These are phyloP conservation scores for Caenorhabditis sp. DNA, from an alignment of 2,888 invertebrate species.

Conservation along the genomic window DNA sequence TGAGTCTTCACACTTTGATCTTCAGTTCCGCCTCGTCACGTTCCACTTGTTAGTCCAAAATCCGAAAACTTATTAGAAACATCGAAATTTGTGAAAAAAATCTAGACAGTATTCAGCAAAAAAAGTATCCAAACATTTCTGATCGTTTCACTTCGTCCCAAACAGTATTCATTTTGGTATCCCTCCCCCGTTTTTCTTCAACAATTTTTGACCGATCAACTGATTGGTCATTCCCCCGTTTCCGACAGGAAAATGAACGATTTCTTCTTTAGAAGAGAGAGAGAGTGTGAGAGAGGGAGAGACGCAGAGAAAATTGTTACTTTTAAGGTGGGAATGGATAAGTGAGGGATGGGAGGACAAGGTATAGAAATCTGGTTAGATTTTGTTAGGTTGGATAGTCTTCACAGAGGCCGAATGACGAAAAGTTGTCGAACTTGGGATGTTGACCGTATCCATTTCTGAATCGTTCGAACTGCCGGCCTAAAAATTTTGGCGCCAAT, in stretches of 20 bases:
- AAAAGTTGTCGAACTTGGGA: too few species aligned
- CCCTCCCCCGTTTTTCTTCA: not conserved
- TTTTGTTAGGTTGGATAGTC: too few species aligned
- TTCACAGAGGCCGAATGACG: too few species aligned
- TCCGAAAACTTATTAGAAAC: not conserved
- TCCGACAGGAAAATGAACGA: slow-evolving; percentile 17
- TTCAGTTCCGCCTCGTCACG: slow-evolving; percentile 15
- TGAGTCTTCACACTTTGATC: slow-evolving; percentile 45
- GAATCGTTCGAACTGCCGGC: too few species aligned
- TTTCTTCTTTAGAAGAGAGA: slow-evolving; percentile 7
- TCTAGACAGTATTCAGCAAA: not conserved
- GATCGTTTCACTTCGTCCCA: slow-evolving; percentile 45
- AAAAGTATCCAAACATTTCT: slow-evolving; percentile 1
- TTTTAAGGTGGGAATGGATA: slow-evolving; percentile 11
- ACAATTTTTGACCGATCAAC: slow-evolving; percentile 65
- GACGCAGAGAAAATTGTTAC: slow-evolving; percentile 33
- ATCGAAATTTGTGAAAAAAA: not conserved
- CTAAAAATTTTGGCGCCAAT: too few species aligned
- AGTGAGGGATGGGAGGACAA: not conserved
- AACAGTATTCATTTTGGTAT: slow-evolving; percentile 26
- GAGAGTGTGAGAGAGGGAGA: slow-evolving; percentile 26
- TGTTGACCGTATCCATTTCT: too few species aligned
- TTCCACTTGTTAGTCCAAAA: slow-evolving; percentile 41
- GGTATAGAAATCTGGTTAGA: too few species aligned
- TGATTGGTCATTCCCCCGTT: slow-evolving; percentile 57